Evolutionary conservation across 1,140 invertebrate species (phyloP).

Genomic region (Chlorops oryzae): DNA sequence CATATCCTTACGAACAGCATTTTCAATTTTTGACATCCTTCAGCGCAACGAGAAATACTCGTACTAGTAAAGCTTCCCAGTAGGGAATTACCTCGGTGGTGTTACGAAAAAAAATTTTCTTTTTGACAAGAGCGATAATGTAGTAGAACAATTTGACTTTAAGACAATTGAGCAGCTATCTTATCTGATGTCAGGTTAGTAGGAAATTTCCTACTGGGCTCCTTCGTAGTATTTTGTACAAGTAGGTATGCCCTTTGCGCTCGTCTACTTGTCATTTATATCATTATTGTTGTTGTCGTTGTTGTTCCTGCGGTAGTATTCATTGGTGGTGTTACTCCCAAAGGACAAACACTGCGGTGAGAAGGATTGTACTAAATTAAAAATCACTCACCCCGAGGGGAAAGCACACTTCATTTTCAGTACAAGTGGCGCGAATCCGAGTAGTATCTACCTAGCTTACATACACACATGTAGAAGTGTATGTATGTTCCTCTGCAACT

Average conservation of each 20-base stretch:
- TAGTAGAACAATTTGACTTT: not conserved
- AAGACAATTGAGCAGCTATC: not conserved
- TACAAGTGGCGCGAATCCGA: not conserved
- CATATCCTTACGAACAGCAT: not conserved
- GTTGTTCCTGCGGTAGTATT: not conserved
- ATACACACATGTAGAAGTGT: not conserved
- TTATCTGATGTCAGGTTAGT: not conserved
- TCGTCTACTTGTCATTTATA: not conserved
- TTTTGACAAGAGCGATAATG: no score
- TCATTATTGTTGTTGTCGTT: slow-evolving; percentile 6
- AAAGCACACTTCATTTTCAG: not conserved
- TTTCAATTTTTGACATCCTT: not conserved
- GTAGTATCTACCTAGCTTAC: not conserved
- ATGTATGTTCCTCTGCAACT: slow-evolving; percentile 37
- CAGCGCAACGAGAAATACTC: not conserved
- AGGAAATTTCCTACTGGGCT: not conserved
- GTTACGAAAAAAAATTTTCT: no score
- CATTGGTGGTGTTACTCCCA: not conserved
- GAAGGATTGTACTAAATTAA: slow-evolving; percentile 47
- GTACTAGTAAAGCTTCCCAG: not conserved
- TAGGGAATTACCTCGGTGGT: not conserved
- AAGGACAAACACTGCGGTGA: slow-evolving; percentile 11
- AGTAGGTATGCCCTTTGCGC: not conserved
- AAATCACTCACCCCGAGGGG: slow-evolving; percentile 38
- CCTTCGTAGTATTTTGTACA: not conserved